A percentile compares a stretch with the other conserved stretches of the same genome.
Conservation (phyloP, 2,797 vertebrate genomes). For the Schizopygopsis pylzovi region DNA sequence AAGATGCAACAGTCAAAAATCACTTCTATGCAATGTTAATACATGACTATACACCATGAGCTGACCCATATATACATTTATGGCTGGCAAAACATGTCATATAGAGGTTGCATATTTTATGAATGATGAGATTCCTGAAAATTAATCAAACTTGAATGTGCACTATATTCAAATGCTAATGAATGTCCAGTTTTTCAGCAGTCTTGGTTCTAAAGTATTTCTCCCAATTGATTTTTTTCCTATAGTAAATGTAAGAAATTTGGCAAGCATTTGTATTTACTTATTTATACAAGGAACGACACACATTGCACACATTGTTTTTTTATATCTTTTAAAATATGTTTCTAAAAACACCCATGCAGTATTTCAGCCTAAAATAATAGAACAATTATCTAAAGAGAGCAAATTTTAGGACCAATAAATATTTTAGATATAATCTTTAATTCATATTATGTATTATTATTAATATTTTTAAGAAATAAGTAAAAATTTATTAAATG, state of each 20-base stretch:
- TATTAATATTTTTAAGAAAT: too few species aligned
- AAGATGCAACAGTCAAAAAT: background rate
- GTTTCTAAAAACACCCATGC: background rate
- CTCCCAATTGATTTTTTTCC: background rate
- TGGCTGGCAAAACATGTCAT: background rate
- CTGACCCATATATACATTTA: background rate
- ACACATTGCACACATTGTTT: background rate
- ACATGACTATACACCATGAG: background rate
- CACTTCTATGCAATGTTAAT: background rate
- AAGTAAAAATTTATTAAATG: too few species aligned
- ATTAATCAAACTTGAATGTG: background rate
- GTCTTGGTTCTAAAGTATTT: background rate
- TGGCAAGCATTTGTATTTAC: background rate
- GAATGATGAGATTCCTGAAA: background rate
- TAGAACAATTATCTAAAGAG: background rate
- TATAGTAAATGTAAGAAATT: background rate
- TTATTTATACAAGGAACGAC: background rate
- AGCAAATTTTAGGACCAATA: too few species aligned
- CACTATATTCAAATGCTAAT: background rate
- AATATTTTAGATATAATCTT: too few species aligned
- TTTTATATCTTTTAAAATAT: background rate
- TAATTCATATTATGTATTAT: too few species aligned
- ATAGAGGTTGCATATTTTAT: background rate
- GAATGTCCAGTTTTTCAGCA: background rate
- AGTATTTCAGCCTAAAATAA: too few species aligned